Base-by-base conservation (phyloP, 2,113 vertebrate species). In the Himantopus leucocephalus region DNA sequence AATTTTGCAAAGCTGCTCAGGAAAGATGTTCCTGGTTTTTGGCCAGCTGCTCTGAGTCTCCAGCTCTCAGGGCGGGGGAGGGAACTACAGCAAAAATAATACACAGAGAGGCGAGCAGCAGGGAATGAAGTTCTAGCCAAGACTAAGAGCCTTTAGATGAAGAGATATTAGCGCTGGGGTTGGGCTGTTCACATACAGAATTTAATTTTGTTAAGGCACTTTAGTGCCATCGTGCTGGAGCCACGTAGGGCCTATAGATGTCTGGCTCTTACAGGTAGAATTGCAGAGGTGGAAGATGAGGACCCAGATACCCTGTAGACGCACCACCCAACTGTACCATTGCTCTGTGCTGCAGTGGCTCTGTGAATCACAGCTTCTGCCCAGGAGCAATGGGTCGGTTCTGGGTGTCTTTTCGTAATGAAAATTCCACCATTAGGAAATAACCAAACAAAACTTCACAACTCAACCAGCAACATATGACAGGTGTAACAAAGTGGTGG, bases 11-110 rank as follows among this genome's bases (percentile, higher is more conserved):
- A 93, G 71, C 93, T 93, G 73, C 81, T 85, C 70, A 85, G 80
- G 64, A 94, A 95, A 87, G 91, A 81, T 84, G 64, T 95, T 96
- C 80, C 70, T 87, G 60, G 7, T 35, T 87, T 93, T 88, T 81
- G 60, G 64, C 88, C 88, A 96, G 75, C 85, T 80, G 67, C 88
- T 35, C 76, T 35, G 29, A 95, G 48, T 20, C 83, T 95, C 59
- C 59, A 82, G 67, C 85, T 93, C 71, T 80, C 37, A 34, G 43
- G 35, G 70, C 2, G 3, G 47, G 24, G 82, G 75, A 92, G 47
- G 85, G 75, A 93, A 35, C 63, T 74, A 20, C 63, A 88, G 72
- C 52, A 96, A 93, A 92, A 93, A 72, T 92, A 78, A 86, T 77
- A 88, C 53, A 78, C 45, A 88, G 87, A 82, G 76, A 91, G 48